These are phyloP conservation scores for Ariolimax columbianus DNA, from an alignment of 2,888 invertebrate genomes.

Conservation along the genomic window DNA sequence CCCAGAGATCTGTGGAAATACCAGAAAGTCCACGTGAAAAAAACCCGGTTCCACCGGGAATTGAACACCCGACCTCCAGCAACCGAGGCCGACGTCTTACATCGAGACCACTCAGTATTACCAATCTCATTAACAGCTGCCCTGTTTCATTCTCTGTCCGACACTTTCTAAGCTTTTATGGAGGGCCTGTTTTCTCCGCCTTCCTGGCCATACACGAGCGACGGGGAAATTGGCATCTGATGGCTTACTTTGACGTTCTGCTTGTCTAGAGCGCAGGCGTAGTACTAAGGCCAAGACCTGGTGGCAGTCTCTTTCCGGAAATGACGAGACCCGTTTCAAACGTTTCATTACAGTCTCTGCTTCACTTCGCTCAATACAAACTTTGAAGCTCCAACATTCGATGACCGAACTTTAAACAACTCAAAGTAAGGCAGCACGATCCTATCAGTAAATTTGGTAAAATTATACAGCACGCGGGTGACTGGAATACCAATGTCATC, in stretches of 20 bases:
- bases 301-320: conserved; percentile 27
- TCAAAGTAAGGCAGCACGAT: neutral
- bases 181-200: neutral
- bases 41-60: no score
- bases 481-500: neutral
- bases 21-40: no score
- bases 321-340: conserved; percentile 1
- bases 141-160: neutral
- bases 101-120: no score
- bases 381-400: neutral
- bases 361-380: neutral
- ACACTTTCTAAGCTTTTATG: neutral
- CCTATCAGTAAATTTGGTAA: neutral
- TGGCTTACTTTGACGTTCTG: conserved; percentile 17
- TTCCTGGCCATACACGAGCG: conserved; percentile 15
- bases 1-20: no score
- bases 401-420: neutral
- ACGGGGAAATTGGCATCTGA: conserved; percentile 32
- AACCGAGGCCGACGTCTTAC: no score
- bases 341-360: conserved; percentile 17
- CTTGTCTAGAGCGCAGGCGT: conserved; percentile 30
- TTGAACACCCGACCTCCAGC: no score
- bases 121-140: neutral
- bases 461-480: neutral
- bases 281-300: conserved; percentile 37